Evolutionary conservation across 2,113 vertebrate genomes (phyloP).

Genomic region (Neomonachus schauinslandi): DNA sequence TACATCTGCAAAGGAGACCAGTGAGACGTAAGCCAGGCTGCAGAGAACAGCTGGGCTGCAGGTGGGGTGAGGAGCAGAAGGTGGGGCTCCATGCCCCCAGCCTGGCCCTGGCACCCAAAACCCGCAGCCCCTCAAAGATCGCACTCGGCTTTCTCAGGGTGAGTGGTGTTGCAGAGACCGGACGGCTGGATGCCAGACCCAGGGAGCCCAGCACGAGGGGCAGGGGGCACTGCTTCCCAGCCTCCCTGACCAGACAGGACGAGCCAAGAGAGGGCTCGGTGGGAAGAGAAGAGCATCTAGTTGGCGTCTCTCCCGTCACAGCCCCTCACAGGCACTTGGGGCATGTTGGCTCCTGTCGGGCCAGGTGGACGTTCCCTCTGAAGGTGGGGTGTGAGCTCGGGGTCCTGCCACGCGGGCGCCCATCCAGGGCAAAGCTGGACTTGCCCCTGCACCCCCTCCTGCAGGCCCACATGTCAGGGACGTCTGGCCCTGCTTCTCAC

Average conservation of each 20-base stretch:
- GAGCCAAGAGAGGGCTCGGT: neutral
- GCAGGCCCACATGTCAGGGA: neutral
- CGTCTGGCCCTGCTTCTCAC: neutral
- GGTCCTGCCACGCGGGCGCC: neutral
- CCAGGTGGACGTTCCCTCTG: neutral
- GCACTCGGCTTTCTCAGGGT: fast-evolving
- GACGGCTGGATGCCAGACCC: neutral
- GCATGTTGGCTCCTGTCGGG: neutral
- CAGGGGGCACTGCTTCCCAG: neutral
- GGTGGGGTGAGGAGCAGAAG: fast-evolving
- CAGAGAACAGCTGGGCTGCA: neutral
- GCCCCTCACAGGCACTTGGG: neutral
- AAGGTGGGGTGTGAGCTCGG: neutral
- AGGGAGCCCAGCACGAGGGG: neutral
- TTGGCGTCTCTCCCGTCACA: neutral
- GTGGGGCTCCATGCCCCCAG: neutral
- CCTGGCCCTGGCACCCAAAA: neutral
- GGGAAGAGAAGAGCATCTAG: too few relatives aligned
- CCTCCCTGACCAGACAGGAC: fast-evolving
- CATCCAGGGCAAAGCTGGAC: too few relatives aligned
- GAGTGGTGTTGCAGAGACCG: neutral
- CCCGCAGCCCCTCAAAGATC: neutral
- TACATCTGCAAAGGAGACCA: neutral
- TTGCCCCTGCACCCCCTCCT: neutral
- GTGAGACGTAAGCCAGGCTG: neutral